A percentile compares a stretch with the other conserved stretches of the same genome.
These are phyloP conservation scores for Lithophane semibrunnea DNA, from an alignment of 2,888 invertebrate genomes.

Conservation along the genomic window DNA sequence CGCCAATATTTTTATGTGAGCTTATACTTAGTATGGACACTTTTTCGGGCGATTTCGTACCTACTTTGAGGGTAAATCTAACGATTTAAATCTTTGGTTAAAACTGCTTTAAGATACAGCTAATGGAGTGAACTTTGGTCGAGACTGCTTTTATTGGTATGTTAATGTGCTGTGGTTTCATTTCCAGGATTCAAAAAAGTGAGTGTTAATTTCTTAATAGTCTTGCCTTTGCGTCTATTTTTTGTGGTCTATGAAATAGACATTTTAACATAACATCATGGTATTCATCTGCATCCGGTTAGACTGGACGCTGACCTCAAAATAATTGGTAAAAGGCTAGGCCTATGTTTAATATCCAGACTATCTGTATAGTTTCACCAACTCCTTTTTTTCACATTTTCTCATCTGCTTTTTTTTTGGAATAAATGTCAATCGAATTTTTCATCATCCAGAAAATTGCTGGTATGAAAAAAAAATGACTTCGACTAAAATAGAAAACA, in stretches of 20 bases:
- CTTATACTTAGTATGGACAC: neutral
- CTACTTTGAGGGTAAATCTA: neutral
- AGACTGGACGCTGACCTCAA: too few species aligned
- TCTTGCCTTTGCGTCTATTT: neutral
- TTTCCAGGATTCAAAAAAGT: slow-evolving; percentile 3
- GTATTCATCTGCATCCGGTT: too few species aligned
- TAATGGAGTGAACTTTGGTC: slow-evolving; percentile 3
- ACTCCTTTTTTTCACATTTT: too few species aligned
- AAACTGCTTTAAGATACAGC: slow-evolving; percentile 3
- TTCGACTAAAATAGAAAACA: neutral
- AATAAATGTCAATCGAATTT: too few species aligned
- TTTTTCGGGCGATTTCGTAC: neutral
- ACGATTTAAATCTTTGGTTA: slow-evolving; percentile 12
- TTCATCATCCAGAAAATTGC: neutral
- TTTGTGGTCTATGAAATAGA: neutral
- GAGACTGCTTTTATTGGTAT: slow-evolving; percentile 1
- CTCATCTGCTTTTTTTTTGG: neutral
- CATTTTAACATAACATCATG: neutral
- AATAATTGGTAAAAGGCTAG: too few species aligned
- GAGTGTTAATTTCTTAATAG: neutral
- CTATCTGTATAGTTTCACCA: neutral
- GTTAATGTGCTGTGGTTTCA: slow-evolving; percentile 7
- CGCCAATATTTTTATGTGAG: neutral
- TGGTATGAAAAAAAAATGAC: neutral
- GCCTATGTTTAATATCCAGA: neutral